Evolutionary conservation across 1,140 invertebrate genomes (phyloP), one percentile per base, ranked within the genome.

Genomic region (Lucilia sericata): DNA sequence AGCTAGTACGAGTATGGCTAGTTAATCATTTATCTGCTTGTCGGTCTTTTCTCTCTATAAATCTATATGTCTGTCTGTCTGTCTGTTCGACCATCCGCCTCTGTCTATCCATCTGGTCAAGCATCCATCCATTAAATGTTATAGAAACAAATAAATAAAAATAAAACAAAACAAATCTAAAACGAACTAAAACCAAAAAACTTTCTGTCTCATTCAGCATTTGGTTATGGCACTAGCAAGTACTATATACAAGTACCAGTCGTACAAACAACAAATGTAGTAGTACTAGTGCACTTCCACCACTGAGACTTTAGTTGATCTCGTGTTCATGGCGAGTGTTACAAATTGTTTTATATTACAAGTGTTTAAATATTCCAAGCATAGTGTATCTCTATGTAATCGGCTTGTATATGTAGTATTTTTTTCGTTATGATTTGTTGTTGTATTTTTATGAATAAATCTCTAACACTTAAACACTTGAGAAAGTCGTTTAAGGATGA

Each of bases 331-430:
- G 55, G 55, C 14, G 55, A 60, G 55, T 60, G 55, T 60, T 60
- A 60, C 55, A 60, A 60, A 60, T 60, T 60, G 55, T 60, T n/a
- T 60, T 60, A 60, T 60, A n/a, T n/a, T 60, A 60, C 55, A 60
- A 60, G 55, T 60, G 14, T n/a, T 60, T 60, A 60, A 60, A 60
- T 60, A 60, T 60, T 60, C 55, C 14, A 55, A 17, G 17, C 25
- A 8, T 42, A 42, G 42, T 42, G 42, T 42, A 42, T 42, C 42
- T 42, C 5, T 17, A 60, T 60, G 14, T 60, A 55, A 10, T 10
- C 12, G 12, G 10, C n/a, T n/a, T 60, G 5, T 60, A n/a, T 14
- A 60, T 60, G 2, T 60, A 51, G 17, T 60, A n/a, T 60, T 14
- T 7, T 14, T 60, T 60, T 17, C 4, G 14, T 60, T 60, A 60